These are phyloP conservation scores for Umimayanthus kanabou DNA, from an alignment of 92 coral and sea anemone genomes.

Conservation along the genomic window DNA sequence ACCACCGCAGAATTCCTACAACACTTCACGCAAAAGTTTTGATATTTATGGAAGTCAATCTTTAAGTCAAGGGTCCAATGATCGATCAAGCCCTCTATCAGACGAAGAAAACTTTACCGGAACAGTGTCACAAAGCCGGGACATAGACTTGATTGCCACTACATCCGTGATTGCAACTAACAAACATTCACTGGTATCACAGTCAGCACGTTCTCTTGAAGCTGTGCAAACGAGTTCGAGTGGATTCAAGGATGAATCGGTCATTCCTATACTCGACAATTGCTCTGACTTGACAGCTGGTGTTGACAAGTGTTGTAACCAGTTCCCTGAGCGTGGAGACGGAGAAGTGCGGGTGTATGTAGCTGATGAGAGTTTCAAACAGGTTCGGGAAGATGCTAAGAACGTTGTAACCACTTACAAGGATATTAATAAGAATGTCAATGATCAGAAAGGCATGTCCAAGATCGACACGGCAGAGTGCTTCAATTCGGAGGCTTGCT, in stretches of 20 bases:
- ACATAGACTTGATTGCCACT: neutral
- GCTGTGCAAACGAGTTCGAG: neutral
- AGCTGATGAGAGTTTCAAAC: neutral
- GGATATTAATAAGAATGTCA: neutral
- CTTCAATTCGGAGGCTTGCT: neutral
- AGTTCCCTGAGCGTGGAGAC: neutral
- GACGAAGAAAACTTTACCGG: neutral
- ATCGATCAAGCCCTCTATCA: neutral
- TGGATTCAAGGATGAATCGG: neutral
- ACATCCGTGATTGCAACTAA: neutral
- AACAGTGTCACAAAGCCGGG: neutral
- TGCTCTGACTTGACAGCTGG: neutral
- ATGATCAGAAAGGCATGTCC: neutral
- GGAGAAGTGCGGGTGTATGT: neutral
- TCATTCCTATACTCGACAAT: neutral
- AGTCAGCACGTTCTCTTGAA: neutral
- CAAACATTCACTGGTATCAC: neutral
- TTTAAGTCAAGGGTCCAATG: neutral
- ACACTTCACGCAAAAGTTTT: neutral
- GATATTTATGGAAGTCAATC: neutral
- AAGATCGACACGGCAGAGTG: neutral
- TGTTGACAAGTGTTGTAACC: neutral
- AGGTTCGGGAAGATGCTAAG: neutral
- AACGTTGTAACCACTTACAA: neutral
- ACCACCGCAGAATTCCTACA: conserved; percentile 9